These are phyloP conservation scores for Fregata magnificens DNA, from an alignment of 2,113 vertebrate species.

Conservation along the genomic window DNA sequence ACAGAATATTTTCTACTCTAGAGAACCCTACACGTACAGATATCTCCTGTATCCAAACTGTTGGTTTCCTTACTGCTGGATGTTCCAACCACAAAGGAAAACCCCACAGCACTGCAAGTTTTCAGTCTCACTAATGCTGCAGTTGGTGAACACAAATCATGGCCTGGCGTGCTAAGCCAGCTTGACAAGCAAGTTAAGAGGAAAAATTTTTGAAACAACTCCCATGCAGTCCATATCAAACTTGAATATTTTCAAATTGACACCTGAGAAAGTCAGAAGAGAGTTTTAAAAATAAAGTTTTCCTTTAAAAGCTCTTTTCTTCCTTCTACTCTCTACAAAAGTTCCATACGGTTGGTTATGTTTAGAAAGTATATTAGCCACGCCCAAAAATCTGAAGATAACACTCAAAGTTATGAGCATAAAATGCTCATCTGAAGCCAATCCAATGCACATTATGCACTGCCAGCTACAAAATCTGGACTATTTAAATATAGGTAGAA, in stretches of 20 bases:
- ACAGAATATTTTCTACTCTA: not conserved
- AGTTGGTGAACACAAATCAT: not conserved
- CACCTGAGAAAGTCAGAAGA: not conserved
- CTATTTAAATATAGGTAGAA: not conserved
- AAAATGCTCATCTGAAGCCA: not conserved
- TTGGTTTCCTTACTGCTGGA: not conserved
- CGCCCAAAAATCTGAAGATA: not conserved
- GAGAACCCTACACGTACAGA: not conserved
- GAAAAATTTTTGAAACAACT: not conserved
- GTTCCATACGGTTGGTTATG: not conserved
- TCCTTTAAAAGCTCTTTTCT: not conserved
- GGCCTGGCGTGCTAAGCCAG: not conserved
- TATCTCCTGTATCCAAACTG: not conserved
- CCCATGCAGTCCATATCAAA: not conserved
- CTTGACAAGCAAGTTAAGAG: not conserved
- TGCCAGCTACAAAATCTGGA: not conserved
- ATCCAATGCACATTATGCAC: not conserved
- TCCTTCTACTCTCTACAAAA: not conserved
- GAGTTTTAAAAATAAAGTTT: not conserved
- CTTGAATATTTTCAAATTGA: not conserved
- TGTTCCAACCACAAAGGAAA: not conserved
- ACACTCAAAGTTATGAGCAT: not conserved
- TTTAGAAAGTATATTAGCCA: not conserved
- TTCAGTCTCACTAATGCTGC: not conserved
- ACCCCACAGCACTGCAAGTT: not conserved